Base-by-base conservation (phyloP, 2,888 invertebrate genomes). In the Eupithecia pulchellata region DNA sequence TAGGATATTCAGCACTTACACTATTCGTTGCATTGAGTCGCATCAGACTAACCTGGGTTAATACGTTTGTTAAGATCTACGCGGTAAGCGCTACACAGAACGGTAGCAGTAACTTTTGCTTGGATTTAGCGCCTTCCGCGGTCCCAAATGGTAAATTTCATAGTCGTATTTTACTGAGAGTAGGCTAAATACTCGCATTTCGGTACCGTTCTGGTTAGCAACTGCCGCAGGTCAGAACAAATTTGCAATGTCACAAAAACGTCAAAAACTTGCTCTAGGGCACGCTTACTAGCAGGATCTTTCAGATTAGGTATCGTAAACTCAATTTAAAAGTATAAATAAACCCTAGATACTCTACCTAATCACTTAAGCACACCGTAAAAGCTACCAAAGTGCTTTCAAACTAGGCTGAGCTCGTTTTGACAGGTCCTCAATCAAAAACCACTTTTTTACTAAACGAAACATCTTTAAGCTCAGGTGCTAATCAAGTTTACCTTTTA, bases 401-500 rank as follows among this genome's bases (percentile, higher is more conserved):
- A 52, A 52, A n/a, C 32, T 4, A 9, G 11, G 27, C 58, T 58
- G 58, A 30, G 58, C 58, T 20, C 32, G 8, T 60, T 60, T 60
- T 30, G 58, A 60, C 58, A 60, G 58, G 30, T 60, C n/a, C 42
- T 60, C 14, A 42, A 58, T 25, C 14, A 42, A 58, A 36, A 55
- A 20, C 17, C 20, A 4, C 34, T 25, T 32, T n/a, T 20, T 25
- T 34, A 52, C 25, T 5, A 25, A 39, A 14, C 14, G 17, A 64
- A n/a, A 34, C 29, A 17, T n/a, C 42, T 60, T 52, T 58, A 60
- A 60, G 58, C 58, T 60, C 58, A 20, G 32, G 47, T 42, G 60
- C 65, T 75, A 75, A 75, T 77, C 73, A 75, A 72, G 73, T 77
- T 73, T 66, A 73, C 73, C 76, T 75, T 75, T 76, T 75, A 75